Base-by-base conservation (phyloP, 2,797 vertebrate species). In the Acestrorhynchus altus region DNA sequence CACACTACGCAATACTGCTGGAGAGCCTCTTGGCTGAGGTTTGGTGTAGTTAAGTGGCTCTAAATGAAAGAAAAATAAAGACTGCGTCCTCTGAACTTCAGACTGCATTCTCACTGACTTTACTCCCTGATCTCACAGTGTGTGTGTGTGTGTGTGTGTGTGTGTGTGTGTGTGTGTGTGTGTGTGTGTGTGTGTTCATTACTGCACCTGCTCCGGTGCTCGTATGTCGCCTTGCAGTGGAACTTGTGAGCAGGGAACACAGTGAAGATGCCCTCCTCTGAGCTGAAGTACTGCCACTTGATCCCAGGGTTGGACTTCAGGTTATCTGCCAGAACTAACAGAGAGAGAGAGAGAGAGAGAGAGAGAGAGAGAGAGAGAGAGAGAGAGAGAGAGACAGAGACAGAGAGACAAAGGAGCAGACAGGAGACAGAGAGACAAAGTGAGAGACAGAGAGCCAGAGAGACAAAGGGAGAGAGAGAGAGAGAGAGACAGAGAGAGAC, bases 261-360 rank as follows among this genome's bases (percentile, higher is more conserved):
- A 0, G 98, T 99, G 89, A 99, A 99, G 88, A 99, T 98, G 42
- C 98, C 98, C 91, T 99, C 98, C 91, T 99, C 97, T 0, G 97
- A 99, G 91, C 98, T 99, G 93, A 99, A 99, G 90, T 98, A 99
- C 77, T 99, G 98, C 98, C 98, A 99, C 83, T 99, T 99, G 83
- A 99, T 98, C 5, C 98, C 97, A 0, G 97, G 97, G 91, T 99
- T 99, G 31, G 97, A 98, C 91, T 99, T 99, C 86, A 99, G 94
- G 91, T 99, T 99, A 90, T 99, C 97, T 60, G 97, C 98, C 85
- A 99, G 92, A 82, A 99, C 98, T 99, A 85, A 74, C 35, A 77
- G 0, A 22, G 28, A 18, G 28, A n/a, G 12, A 63, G 13, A 60
- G 52, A 68, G 7, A 4, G 46, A 24, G 35, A 46, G 26, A 63